phyloP scores from a whole-genome alignment of 2,888 invertebrate genomes.

The Tetranychus piercei region DNA sequence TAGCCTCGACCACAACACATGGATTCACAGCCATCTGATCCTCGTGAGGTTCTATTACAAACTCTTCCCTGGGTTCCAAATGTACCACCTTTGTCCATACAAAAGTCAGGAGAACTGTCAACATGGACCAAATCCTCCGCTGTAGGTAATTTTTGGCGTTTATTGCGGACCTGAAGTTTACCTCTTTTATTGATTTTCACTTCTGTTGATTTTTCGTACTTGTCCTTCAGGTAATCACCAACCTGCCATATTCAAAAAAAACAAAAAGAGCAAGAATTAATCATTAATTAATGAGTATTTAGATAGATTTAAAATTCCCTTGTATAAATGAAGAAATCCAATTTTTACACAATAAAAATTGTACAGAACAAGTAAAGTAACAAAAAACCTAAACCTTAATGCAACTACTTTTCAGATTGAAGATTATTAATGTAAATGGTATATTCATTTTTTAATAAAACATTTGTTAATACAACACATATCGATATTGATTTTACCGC shows the following conservation, averaged over 20 bases:
- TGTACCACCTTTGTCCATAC: constrained; percentile 54
- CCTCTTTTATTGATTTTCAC: constrained; percentile 71
- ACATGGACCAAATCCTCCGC: constrained; percentile 80
- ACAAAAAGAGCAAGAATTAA: background rate
- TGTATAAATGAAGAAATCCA: too few species aligned
- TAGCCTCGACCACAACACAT: constrained; percentile 84
- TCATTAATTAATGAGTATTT: background rate
- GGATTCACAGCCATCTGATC: constrained; percentile 61
- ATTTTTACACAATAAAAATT: too few species aligned
- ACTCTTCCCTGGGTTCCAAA: constrained; percentile 41
- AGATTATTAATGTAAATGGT: background rate
- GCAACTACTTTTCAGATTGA: background rate
- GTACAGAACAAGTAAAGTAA: too few species aligned
- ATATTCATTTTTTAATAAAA: background rate
- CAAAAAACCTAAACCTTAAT: too few species aligned
- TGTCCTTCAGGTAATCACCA: constrained; percentile 58
- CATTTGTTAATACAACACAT: too few species aligned
- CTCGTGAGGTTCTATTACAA: constrained; percentile 34
- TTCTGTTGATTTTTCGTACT: constrained; percentile 80
- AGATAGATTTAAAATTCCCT: background rate
- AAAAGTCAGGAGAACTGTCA: constrained; percentile 87
- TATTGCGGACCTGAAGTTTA: constrained; percentile 58
- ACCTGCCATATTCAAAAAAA: constrained; percentile 16
- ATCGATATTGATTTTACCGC: too few species aligned
- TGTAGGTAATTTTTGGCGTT: constrained; percentile 59